Evolutionary conservation across 2,797 vertebrate species (phyloP), one percentile per base, ranked within the genome.

Genomic region (Loriculus beryllinus): DNA sequence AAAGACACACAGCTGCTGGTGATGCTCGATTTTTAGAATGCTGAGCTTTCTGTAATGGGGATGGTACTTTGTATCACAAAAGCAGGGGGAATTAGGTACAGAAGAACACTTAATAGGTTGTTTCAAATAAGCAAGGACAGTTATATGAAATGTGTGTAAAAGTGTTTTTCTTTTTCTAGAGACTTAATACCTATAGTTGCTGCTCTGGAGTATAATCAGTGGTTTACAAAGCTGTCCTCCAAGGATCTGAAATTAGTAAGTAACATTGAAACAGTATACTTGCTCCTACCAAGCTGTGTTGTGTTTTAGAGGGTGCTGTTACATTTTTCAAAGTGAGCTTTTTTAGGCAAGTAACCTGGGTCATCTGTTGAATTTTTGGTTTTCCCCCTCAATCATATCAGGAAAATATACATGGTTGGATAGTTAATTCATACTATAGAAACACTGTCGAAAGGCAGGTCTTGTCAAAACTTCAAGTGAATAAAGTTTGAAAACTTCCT

Each of bases 151-250:
- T 52, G 65, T 80, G 62, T 90, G 37, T 96, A 89, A 96, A 96
- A 94, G 93, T 93, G 25, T 94, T 40, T 88, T 92, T 92, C 92
- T 88, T 83, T 62, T 95, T 93, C 78, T 97, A 99, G 99, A 98
- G 99, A 99, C 98, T 98, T 99, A 96, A 98, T 99, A 96, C 99
- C 99, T 62, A 99, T 99, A 95, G 98, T 99, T 87, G 99, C 99
- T 75, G 99, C 99, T 10, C 97, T 99, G 97, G 99, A 99, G 88
- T 99, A 99, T 85, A 99, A 99, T 97, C 99, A 99, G 97, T 99
- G 99, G 99, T 99, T 99, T 98, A 99, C 98, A 90, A 99, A 99
- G 95, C 98, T 99, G 87, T 99, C 98, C 84, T 99, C 98, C 29
- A 99, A 99, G 97, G 99, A 99, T 96, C 98, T 99, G 90, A 99